These are phyloP conservation scores for Eustalomyia histrio DNA, from an alignment of 2,888 invertebrate species.

Conservation along the genomic window DNA sequence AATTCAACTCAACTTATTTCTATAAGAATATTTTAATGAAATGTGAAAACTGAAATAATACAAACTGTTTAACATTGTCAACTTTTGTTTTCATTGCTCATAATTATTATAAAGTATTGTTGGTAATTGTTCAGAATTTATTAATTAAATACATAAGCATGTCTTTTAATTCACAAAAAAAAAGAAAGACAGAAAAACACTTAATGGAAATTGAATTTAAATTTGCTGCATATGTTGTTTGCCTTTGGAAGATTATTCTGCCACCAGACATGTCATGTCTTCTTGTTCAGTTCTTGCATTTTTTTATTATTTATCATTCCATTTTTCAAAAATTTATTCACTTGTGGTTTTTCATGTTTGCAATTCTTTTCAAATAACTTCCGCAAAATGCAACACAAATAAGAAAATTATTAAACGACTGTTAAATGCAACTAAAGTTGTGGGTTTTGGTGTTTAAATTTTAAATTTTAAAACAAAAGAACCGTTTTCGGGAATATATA, in stretches of 20 bases:
- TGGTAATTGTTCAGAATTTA: conserved; percentile 4
- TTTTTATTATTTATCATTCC: conserved; percentile 54
- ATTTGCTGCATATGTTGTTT: conserved; percentile 3
- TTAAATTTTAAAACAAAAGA: conserved; percentile 40
- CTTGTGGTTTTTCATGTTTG: conserved; percentile 57
- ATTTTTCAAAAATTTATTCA: conserved; percentile 33
- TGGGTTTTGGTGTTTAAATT: conserved; percentile 31
- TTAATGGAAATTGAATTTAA: background rate
- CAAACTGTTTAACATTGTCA: conserved; percentile 14
- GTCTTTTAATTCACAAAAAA: conserved; percentile 24
- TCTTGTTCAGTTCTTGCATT: background rate
- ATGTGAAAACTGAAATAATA: background rate
- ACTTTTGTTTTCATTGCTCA: conserved; percentile 42
- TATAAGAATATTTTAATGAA: background rate
- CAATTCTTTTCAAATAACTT: conserved; percentile 55
- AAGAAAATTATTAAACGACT: conserved; percentile 41
- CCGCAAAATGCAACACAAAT: conserved; percentile 37
- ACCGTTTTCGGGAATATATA: conserved; percentile 35
- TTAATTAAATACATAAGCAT: conserved; percentile 31
- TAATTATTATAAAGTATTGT: background rate
- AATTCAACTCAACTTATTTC: no score
- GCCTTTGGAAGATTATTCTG: background rate
- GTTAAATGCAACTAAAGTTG: conserved; percentile 50
- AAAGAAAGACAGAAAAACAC: background rate
- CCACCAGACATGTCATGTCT: conserved; percentile 5